Evolutionary conservation across 2,113 vertebrate genomes (phyloP).

Genomic region (Thamnaconus septentrionalis): DNA sequence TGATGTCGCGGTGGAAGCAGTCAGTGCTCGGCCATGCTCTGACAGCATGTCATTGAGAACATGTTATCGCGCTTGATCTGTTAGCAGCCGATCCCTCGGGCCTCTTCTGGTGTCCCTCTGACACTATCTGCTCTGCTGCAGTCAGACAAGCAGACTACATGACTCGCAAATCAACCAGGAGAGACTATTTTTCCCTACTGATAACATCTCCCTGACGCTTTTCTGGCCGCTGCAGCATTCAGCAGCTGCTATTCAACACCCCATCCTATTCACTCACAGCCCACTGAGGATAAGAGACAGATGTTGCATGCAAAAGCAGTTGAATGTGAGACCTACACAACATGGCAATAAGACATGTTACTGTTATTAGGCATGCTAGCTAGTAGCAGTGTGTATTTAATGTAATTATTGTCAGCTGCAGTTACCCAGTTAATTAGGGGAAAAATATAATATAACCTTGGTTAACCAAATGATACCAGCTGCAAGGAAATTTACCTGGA

Average conservation of each 20-base stretch:
- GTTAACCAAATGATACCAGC: too few relatives aligned
- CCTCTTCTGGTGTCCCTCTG: constrained; percentile 47
- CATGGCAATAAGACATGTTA: constrained; percentile 10
- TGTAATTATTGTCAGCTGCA: too few relatives aligned
- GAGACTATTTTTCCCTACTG: constrained; percentile 15
- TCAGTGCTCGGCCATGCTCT: constrained; percentile 11
- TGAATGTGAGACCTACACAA: constrained; percentile 37
- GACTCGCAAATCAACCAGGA: constrained; percentile 62
- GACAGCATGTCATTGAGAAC: constrained; percentile 33
- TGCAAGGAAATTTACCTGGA: too few relatives aligned
- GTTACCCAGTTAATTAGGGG: too few relatives aligned
- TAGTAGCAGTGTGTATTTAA: too few relatives aligned
- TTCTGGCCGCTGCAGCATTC: constrained; percentile 36
- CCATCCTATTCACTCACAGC: constrained; percentile 37
- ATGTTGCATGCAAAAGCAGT: constrained; percentile 44
- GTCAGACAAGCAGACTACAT: constrained; percentile 47
- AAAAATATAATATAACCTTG: too few relatives aligned
- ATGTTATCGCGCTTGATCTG: constrained; percentile 38
- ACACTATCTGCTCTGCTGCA: constrained; percentile 57
- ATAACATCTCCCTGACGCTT: constrained; percentile 50
- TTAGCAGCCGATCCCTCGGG: constrained; percentile 32
- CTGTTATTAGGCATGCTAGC: too few relatives aligned
- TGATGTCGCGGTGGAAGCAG: constrained; percentile 4
- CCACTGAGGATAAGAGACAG: constrained; percentile 41
- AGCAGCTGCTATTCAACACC: constrained; percentile 40